Evolutionary conservation across 2,888 invertebrate species (phyloP).

Genomic region (Phalera bucephala): DNA sequence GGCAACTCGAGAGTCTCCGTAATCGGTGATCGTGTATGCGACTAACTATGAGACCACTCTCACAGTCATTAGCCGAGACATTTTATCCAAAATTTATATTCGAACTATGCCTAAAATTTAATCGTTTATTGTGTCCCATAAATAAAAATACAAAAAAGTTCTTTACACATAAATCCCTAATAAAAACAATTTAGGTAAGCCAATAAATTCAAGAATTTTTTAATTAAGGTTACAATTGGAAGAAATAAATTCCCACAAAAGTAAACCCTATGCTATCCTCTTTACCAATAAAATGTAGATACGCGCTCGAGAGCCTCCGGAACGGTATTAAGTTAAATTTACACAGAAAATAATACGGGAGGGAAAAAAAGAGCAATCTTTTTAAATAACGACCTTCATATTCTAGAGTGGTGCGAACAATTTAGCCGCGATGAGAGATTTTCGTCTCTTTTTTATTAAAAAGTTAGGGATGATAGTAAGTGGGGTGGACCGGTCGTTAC

Average conservation of each 20-base stretch:
- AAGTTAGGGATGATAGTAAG: constrained; percentile 58
- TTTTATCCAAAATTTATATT: too few species aligned
- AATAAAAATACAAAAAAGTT: too few species aligned
- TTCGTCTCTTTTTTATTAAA: constrained; percentile 66
- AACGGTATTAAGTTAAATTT: constrained; percentile 73
- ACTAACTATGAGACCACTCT: too few species aligned
- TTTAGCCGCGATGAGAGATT: constrained; percentile 78
- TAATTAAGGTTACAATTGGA: constrained; percentile 41
- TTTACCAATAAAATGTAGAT: constrained; percentile 62
- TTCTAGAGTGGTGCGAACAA: constrained; percentile 72
- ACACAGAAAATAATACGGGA: constrained; percentile 78
- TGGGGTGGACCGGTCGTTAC: constrained; percentile 64
- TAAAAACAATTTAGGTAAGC: too few species aligned
- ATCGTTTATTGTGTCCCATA: too few species aligned
- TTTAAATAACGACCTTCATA: constrained; percentile 81
- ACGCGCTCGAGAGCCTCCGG: constrained; percentile 46
- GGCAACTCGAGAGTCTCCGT: too few species aligned
- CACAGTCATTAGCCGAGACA: too few species aligned
- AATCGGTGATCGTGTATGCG: too few species aligned
- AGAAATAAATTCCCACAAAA: constrained; percentile 50
- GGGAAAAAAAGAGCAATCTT: constrained; percentile 66
- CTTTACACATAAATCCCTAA: too few species aligned
- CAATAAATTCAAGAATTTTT: constrained; percentile 15
- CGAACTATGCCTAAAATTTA: too few species aligned
- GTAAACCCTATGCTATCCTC: constrained; percentile 41